Base-by-base conservation (phyloP, 2,113 vertebrate genomes). In the Propithecus coquereli region DNA sequence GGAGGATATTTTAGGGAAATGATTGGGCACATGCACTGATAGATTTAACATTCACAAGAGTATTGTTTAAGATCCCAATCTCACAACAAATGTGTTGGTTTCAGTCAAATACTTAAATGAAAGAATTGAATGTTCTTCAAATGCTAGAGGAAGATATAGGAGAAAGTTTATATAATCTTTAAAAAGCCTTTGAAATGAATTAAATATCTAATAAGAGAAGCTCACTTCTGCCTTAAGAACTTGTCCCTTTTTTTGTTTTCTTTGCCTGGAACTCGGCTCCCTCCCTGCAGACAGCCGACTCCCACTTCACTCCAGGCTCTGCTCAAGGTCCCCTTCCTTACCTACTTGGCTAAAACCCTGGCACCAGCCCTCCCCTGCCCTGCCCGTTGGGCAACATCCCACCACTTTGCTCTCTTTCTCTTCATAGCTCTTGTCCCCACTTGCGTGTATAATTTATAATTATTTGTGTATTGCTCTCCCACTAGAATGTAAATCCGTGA, bases 1-100 rank as follows among this genome's bases (percentile, higher is more conserved):
- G 23, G 83, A 91, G 73, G 40, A 73, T 45, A 45, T 92, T 45
- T 30, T 57, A 30, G n/a, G 45, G 45, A 68, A 79, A 71, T 85
- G 50, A n/a, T 8, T 17, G 16, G n/a, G 20, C 54, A 27, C n/a
- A 68, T 45, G 8, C 10, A 68, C 45, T 27, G 30, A 57, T 34
- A 34, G 0, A 4, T 22, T 32, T 27, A 40, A 57, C 32, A 20
- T 34, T 74, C 47, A 82, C 32, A 45, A 32, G 13, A 74, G 9
- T 47, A 14, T 50, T 50, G 18, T 71, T 47, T 73, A 59, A 87
- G 11, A 7, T 34, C 14, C 50, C 9, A 25, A 5, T 65, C 30
- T 66, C 37, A 73, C 0, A 32, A 30, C 59, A 68, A 63, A 66
- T 54, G 6, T 4, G 16, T 73, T 22, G 8, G 22, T 65, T 30